Percentiles rank a stretch among this genome's conserved stretches.
Conservation (phyloP, 1,140 invertebrate species). For the Brevipalpus yothersi region DNA sequence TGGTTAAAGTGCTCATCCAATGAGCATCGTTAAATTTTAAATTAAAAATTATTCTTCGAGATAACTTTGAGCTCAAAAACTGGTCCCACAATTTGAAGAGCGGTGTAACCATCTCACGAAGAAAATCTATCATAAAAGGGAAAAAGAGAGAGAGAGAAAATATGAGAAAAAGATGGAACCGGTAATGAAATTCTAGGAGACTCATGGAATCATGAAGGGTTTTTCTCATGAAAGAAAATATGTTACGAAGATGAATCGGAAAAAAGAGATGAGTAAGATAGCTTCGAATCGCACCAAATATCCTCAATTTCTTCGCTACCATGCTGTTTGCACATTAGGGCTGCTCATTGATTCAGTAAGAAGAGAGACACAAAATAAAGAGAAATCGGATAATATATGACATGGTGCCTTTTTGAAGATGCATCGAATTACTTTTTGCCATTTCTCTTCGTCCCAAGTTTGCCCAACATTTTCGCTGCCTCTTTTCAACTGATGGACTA, state of each 20-base stretch:
- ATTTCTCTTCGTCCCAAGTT: too few relatives aligned
- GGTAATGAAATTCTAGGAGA: not conserved
- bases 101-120: conserved; percentile 8
- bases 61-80: conserved; percentile 8
- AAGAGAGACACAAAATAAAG: too few relatives aligned
- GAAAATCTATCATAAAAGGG: conserved; percentile 6
- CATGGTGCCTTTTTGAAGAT: not conserved
- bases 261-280: not conserved
- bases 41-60: conserved; percentile 6
- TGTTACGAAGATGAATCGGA: not conserved
- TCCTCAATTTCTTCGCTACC: too few relatives aligned
- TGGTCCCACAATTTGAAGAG: conserved; percentile 11
- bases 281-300: not conserved
- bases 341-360: too few relatives aligned
- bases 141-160: not conserved
- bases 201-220: not conserved
- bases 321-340: too few relatives aligned
- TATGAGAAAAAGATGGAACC: not conserved
- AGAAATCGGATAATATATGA: not conserved
- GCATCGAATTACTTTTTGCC: too few relatives aligned
- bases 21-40: conserved; percentile 8
- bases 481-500: too few relatives aligned
- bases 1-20: conserved; percentile 1
- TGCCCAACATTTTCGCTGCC: too few relatives aligned
- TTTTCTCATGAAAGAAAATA: not conserved